Evolutionary conservation across 2,797 vertebrate species (phyloP), one percentile per base, ranked within the genome.

Genomic region (Oreonectes daqikongensis): DNA sequence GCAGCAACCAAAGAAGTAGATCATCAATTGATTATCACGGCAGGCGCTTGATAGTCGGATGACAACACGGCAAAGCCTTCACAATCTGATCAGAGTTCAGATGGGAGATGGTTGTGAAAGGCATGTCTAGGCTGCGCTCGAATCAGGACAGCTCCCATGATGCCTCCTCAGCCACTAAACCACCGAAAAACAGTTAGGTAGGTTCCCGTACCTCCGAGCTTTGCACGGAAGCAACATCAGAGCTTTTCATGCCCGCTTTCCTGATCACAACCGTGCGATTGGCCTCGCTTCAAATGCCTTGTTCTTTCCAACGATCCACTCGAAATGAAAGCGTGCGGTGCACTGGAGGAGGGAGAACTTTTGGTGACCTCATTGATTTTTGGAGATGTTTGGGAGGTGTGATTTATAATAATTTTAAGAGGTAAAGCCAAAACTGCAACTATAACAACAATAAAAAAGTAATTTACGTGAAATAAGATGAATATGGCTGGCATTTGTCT

Each of bases 111-210:
- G 46, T 17, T 28, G 0, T 26, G 32, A 59, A 76, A 2, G n/a
- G 8, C 76, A 52, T 81, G 82, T 83, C 81, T 71, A 78, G 28
- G 60, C 78, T 35, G 38, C 20, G 79, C 82, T 85, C 42, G 79
- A 89, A 89, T 88, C 84, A 86, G 88, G 87, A 83, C 86, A 82
- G 81, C 76, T 87, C 87, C 83, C 88, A 78, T 59, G 76, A 85
- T 79, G 77, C 82, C 80, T 84, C 84, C 81, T 69, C 73, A 78
- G 44, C 35, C 72, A n/a, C 69, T 66, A 52, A 77, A 82, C 69
- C 69, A 79, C 65, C 82, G 67, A 71, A 71, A 78, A 82, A 79
- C 72, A 75, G 65, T 59, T 79, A 22, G 82, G 79, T 81, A 69
- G 42, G 61, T 86, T 79, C 75, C 67, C 80, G 80, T 88, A 87